Evolutionary conservation across 2,888 invertebrate species (phyloP), one percentile per base, ranked within the genome.

Genomic region (Abscondita cerata): DNA sequence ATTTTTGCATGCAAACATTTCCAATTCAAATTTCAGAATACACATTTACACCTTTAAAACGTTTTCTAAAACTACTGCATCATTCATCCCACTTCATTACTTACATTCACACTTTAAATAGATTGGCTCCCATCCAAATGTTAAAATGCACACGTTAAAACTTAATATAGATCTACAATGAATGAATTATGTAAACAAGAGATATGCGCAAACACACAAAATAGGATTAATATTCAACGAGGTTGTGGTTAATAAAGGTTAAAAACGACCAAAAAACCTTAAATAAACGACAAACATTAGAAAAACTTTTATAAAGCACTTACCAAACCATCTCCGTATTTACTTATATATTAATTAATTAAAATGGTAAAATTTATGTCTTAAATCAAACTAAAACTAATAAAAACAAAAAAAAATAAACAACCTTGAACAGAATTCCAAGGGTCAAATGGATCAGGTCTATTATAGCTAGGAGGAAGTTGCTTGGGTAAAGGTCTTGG

Each of bases 361-460:
- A n/a, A n/a, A n/a, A 33, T 33, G 33, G 6, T 8, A 33, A 59
- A 57, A 59, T 58, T 52, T 68, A 62, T 67, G 53, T 61, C n/a
- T n/a, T 70, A 68, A 72, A 65, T 68, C 70, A 72, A 60, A 69
- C 67, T 70, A 68, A 73, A 40, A 70, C 69, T n/a, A 71, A 68
- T 68, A 69, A 72, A 59, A 67, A 68, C 70, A 68, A 74, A 74
- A 73, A 66, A 73, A 72, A 6, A 34, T 33, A 51, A 76, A 78
- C 77, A 84, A 85, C 85, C 80, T 82, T 83, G 83, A 80, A 80
- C 79, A 73, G 81, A 83, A 75, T 83, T 85, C 86, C 87, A 86
- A 61, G 85, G 85, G 76, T 86, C 86, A 76, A 82, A 81, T 73
- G 85, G 80, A 70, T 81, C 81, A 72, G 81, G 78, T 72, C 81